phyloP scores from a whole-genome alignment of 53 echinoderm and acorn worm genomes.

The Astropecten irregularis region DNA sequence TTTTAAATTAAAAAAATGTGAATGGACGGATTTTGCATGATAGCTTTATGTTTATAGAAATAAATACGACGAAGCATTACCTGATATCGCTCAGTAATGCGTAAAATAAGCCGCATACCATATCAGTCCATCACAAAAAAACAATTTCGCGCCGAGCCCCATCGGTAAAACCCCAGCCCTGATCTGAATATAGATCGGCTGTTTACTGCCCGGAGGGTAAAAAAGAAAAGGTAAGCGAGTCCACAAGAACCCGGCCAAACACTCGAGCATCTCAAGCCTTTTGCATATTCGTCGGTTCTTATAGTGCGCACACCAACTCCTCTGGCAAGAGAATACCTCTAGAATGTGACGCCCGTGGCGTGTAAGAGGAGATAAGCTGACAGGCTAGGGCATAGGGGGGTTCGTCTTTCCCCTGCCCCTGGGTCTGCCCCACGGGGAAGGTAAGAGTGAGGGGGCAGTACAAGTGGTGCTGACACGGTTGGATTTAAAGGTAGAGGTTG shows the following conservation, averaged over 20 bases:
- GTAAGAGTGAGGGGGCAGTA: conserved; percentile 28
- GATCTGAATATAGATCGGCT: conserved; percentile 51
- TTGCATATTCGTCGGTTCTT: conserved; percentile 7
- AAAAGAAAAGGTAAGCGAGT: not conserved
- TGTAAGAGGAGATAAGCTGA: conserved; percentile 37
- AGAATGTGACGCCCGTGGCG: conserved; percentile 40
- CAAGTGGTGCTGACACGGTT: conserved; percentile 41
- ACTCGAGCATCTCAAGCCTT: conserved; percentile 23
- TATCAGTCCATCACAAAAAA: conserved; percentile 16
- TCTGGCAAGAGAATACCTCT: conserved; percentile 43
- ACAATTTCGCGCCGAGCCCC: conserved; percentile 22
- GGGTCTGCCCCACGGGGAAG: conserved; percentile 26
- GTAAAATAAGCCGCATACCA: conserved; percentile 5
- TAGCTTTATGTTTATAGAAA: too few relatives aligned
- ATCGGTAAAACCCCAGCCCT: not conserved
- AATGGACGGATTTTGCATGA: too few relatives aligned
- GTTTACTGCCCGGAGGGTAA: conserved; percentile 40
- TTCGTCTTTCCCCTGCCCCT: conserved; percentile 29
- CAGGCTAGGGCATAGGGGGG: conserved; percentile 9
- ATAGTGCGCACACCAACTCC: too few relatives aligned
- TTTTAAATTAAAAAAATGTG: too few relatives aligned
- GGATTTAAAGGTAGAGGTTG: conserved; percentile 35
- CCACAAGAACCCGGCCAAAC: conserved; percentile 13
- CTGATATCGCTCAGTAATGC: not conserved
- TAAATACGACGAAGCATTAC: too few relatives aligned